Base-by-base conservation (phyloP, 1,140 invertebrate species). In the Procambarus clarkii region DNA sequence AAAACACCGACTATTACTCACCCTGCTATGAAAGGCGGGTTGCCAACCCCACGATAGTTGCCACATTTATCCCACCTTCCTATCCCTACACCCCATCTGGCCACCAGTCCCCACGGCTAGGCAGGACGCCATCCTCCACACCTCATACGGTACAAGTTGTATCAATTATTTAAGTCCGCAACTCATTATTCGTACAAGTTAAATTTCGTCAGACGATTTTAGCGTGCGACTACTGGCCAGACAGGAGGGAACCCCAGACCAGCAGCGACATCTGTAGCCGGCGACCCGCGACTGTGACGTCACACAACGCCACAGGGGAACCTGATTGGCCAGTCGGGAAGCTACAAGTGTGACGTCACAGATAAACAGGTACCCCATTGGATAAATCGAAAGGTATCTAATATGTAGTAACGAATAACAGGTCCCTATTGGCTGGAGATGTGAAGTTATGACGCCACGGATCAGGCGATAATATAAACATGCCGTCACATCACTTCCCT, bases 1-100 rank as follows among this genome's bases (percentile, higher is more conserved):
- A 64, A 64, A 64, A 64, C 50, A 24, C 78, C 80, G n/a, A 60
- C 80, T 82, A 82, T 82, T 82, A 82, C 80, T 82, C 80, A 82
- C 80, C 80, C 80, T 82, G 80, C 80, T 82, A 82, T 82, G n/a
- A 54, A n/a, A n/a, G 24, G 46, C 54, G 13, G 18, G 34, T 7
- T 50, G 54, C 54, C 80, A 58, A 34, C 80, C 24, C n/a, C 50
- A 11, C 34, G 18, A 4, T 58, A 7, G 5, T 58, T 58, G 5
- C 54, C 11, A 58, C 54, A n/a, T n/a, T n/a, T n/a, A n/a, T n/a
- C n/a, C n/a, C n/a, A n/a, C n/a, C n/a, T n/a, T n/a, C n/a, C n/a
- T n/a, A n/a, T n/a, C n/a, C n/a, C n/a, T n/a, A n/a, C n/a, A n/a
- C n/a, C n/a, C n/a, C n/a, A n/a, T n/a, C n/a, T n/a, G n/a, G n/a